These are phyloP conservation scores for Halotydeus destructor DNA, from an alignment of 1,140 invertebrate genomes.

Conservation along the genomic window DNA sequence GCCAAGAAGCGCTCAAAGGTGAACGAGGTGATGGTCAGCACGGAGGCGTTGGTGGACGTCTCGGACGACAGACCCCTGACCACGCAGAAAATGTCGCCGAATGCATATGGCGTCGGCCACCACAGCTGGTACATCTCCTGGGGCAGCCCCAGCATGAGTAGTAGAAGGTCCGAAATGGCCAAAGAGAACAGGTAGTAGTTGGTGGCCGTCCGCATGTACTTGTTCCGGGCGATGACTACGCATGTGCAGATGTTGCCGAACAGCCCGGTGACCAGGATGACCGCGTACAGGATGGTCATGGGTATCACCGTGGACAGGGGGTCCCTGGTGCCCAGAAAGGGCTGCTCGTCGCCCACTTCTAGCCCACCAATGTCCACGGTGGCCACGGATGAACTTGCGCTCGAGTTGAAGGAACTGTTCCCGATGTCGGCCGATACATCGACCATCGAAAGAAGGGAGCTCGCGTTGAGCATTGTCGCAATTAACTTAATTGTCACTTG, in stretches of 20 bases:
- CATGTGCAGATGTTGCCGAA: constrained; percentile 38
- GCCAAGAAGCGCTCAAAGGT: constrained; percentile 83
- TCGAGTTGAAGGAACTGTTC: too few relatives aligned
- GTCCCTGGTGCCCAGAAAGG: constrained; percentile 1
- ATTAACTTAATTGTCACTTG: too few relatives aligned
- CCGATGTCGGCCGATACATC: too few relatives aligned
- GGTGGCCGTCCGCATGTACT: constrained; percentile 34
- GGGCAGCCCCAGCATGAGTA: constrained; percentile 45
- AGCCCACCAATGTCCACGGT: constrained; percentile 1
- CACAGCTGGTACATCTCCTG: constrained; percentile 70
- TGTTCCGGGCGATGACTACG: constrained; percentile 34
- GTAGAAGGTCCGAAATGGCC: constrained; percentile 71
- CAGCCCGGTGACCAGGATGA: constrained; percentile 31
- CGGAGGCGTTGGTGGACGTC: constrained; percentile 75
- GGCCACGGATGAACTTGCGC: too few relatives aligned
- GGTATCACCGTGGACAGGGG: constrained; percentile 19
- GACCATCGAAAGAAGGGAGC: too few relatives aligned
- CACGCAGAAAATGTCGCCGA: constrained; percentile 64
- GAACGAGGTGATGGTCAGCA: constrained; percentile 77
- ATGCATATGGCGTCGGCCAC: constrained; percentile 68
- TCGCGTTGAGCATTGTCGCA: too few relatives aligned
- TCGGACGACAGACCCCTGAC: constrained; percentile 61
- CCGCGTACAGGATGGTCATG: constrained; percentile 28
- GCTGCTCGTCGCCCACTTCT: not conserved
- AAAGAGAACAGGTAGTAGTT: constrained; percentile 86